A percentile compares a stretch with the other conserved stretches of the same genome.
Conservation (phyloP, 2,113 vertebrate genomes). For the Sminthopsis crassicaudata region DNA sequence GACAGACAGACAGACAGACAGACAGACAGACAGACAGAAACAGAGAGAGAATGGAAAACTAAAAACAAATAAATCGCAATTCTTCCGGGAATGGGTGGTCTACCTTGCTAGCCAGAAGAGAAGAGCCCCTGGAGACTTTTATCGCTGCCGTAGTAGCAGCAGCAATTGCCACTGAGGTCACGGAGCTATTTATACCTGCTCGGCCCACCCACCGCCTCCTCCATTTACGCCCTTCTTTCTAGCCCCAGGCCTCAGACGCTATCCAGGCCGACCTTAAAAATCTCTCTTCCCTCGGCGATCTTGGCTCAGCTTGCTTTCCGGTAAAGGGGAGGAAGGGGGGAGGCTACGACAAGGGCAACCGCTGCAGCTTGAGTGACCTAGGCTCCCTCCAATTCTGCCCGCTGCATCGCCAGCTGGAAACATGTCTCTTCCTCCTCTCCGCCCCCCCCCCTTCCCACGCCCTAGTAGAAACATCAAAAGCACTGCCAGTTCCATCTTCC, state of each 20-base stretch:
- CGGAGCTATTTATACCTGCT: conserved; percentile 75
- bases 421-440: conserved; percentile 47
- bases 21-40: neutral
- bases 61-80: neutral
- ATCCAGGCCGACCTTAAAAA: neutral
- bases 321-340: conserved; percentile 27
- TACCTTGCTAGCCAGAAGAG: neutral
- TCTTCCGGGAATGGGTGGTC: neutral
- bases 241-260: neutral
- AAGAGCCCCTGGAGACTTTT: neutral
- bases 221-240: conserved; percentile 54
- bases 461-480: neutral
- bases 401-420: conserved; percentile 53
- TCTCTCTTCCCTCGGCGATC: neutral
- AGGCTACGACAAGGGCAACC: conserved; percentile 15
- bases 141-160: neutral
- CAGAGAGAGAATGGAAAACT: neutral
- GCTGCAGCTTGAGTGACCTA: conserved; percentile 43
- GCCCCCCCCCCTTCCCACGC: neutral
- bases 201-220: conserved; percentile 73
- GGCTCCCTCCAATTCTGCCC: neutral
- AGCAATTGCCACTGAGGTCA: conserved; percentile 50
- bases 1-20: too few relatives aligned
- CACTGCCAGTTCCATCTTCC: neutral
- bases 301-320: neutral